Base-by-base conservation (phyloP, 2,888 invertebrate genomes). In the Eueremaeus valkanovi region DNA sequence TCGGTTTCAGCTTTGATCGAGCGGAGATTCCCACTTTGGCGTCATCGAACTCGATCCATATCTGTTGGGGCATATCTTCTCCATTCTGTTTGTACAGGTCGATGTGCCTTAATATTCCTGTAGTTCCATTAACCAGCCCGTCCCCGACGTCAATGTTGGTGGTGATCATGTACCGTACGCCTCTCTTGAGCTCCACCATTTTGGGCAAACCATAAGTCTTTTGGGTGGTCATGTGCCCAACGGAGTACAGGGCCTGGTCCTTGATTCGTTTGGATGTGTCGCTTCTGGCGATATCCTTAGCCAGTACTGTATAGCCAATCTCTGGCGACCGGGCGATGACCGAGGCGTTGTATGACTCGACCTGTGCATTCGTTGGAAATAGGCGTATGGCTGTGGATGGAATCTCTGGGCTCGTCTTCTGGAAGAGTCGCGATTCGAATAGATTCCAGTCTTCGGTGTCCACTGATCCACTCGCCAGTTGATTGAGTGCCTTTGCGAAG, bases 61-160 rank as follows among this genome's bases (percentile, higher is more conserved):
- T 1, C 0, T 1, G 2, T 6, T 31, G 1, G 3, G 21, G n/a
- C 0, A 36, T 16, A 3, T 36, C 72, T 11, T 75, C 72, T 9
- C 11, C 8, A 1, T 13, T 9, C 3, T n/a, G 8, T 3, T 21
- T 24, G n/a, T n/a, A 8, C 5, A 24, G 21, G 16, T 68, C 21
- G 13, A 70, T 70, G 49, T 74, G 72, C 36, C 27, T 61, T 16
- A 80, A 31, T 1, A 55, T 73, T 21, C 79, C 79, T 9, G 73
- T 76, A 0, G 78, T n/a, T 16, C 79, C 79, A 74, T 80, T 80
- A 13, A 78, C 77, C 0, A 80, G 61, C 0, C 79, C 79, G 73
- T 80, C 80, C 0, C 55, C 1, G 0, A 77, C 77, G 49, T 77
- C 75, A 27, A 80, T 49, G 42, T 80, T 80, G 13, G 61, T 73